These are phyloP conservation scores for Oasisia sp. DNA, from an alignment of 2,888 invertebrate genomes.

Conservation along the genomic window DNA sequence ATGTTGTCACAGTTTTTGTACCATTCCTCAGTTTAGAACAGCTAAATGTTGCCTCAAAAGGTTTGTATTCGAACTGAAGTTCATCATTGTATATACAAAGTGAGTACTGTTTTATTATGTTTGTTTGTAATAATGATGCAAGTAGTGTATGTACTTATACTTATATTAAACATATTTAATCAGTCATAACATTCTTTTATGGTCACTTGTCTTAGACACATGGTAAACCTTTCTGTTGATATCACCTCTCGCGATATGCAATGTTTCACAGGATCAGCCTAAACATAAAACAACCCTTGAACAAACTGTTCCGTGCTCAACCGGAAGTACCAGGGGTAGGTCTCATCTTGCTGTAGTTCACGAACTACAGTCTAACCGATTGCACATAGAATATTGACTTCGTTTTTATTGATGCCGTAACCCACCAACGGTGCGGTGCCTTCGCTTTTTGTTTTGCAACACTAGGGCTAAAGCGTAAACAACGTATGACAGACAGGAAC, in stretches of 20 bases:
- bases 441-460: too few species aligned
- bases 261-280: slow-evolving; percentile 19
- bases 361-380: not conserved
- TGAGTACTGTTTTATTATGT: not conserved
- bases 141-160: not conserved
- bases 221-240: slow-evolving; percentile 25
- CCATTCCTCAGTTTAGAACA: not conserved
- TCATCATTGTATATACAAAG: not conserved
- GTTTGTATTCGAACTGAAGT: not conserved
- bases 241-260: slow-evolving; percentile 21
- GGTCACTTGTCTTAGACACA: slow-evolving; percentile 27
- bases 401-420: not conserved
- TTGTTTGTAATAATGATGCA: not conserved
- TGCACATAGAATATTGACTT: not conserved
- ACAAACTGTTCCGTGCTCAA: slow-evolving; percentile 22
- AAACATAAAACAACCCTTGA: slow-evolving; percentile 14
- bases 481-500: too few species aligned
- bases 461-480: too few species aligned
- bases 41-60: not conserved
- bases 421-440: not conserved
- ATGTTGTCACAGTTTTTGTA: not conserved
- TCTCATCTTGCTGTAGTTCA: not conserved
- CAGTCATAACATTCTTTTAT: slow-evolving; percentile 14
- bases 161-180: not conserved
- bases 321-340: slow-evolving; percentile 14